Conservation (phyloP, 2,797 vertebrate genomes). For the Rhodeus uyekii region DNA sequence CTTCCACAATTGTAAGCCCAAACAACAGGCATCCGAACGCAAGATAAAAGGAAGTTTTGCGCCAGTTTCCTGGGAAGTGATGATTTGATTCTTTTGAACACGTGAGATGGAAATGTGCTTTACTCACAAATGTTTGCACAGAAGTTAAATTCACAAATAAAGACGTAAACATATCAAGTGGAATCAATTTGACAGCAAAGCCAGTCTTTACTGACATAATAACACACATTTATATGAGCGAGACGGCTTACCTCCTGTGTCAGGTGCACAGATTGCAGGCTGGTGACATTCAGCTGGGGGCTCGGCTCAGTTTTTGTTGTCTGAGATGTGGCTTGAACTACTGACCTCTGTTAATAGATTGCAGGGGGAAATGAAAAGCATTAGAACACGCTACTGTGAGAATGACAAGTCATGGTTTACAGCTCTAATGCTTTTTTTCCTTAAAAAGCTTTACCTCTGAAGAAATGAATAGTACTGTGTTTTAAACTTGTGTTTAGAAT, state of each 20-base stretch:
- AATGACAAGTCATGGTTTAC: not conserved
- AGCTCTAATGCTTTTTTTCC: not conserved
- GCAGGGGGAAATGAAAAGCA: constrained; percentile 32
- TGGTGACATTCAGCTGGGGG: constrained; percentile 86
- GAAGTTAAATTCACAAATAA: not conserved
- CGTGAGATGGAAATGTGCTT: not conserved
- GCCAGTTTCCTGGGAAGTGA: not conserved
- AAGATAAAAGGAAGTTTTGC: too few relatives aligned
- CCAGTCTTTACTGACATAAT: not conserved
- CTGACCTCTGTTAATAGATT: constrained; percentile 81
- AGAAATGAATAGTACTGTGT: not conserved
- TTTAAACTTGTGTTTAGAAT: not conserved
- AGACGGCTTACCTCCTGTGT: constrained; percentile 79
- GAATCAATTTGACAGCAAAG: constrained; percentile 16
- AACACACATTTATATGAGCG: not conserved
- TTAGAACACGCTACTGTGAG: not conserved
- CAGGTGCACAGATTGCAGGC: constrained; percentile 87
- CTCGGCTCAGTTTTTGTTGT: constrained; percentile 85
- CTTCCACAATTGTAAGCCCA: too few relatives aligned
- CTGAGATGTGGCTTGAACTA: constrained; percentile 87
- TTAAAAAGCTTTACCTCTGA: not conserved
- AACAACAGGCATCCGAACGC: too few relatives aligned
- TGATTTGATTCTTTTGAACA: not conserved
- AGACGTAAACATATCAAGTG: not conserved
- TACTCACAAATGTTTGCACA: not conserved